Base-by-base conservation (phyloP, 92 coral and sea anemone species). In the Heteractis magnifica region DNA sequence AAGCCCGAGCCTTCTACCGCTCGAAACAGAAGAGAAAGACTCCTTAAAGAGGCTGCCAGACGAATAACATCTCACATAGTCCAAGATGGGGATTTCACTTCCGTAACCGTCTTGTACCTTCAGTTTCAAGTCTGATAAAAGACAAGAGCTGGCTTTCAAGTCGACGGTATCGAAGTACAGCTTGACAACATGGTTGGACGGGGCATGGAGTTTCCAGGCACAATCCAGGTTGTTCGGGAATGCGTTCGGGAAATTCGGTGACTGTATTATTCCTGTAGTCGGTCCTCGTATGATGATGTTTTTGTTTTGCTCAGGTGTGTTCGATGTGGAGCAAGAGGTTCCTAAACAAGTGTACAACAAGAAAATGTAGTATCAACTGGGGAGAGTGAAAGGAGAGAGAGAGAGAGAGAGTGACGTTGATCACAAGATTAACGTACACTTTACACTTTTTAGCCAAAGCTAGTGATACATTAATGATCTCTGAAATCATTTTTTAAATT, bases 131-230 rank as follows among this genome's bases (percentile, higher is more conserved):
- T n/a, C 19, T 1, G 13, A 8, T 1, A 2, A 15, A 21, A 5
- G 16, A 52, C 84, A 41, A 14, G 4, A 2, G 8, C 23, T 18
- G 0, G 75, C 72, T 51, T 82, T 74, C 11, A 82, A 19, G 44
- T 89, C 85, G 10, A 85, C 44, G 34, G 87, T 81, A 84, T 89
- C 84, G 71, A 89, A 50, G 50, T 82, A 84, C 26, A 89, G 77
- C 5, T 86, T 80, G 77, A 89, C 77, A 19, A 49, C 82, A 16
- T 71, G 75, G n/a, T 75, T 75, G 11, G 65, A 49, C 2, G 76
- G 72, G 20, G 84, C 89, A 5, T 16, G 52, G 14, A 89, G 50
- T 55, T 80, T 68, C 92, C 92, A 89, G 10, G 60, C 85, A 16
- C 92, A 89, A 71, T 64, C 76, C 41, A 89, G 72, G 56, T 89